Evolutionary conservation across 2,888 invertebrate species (phyloP), one percentile per base, ranked within the genome.

Genomic region (Quadroppia sp.): DNA sequence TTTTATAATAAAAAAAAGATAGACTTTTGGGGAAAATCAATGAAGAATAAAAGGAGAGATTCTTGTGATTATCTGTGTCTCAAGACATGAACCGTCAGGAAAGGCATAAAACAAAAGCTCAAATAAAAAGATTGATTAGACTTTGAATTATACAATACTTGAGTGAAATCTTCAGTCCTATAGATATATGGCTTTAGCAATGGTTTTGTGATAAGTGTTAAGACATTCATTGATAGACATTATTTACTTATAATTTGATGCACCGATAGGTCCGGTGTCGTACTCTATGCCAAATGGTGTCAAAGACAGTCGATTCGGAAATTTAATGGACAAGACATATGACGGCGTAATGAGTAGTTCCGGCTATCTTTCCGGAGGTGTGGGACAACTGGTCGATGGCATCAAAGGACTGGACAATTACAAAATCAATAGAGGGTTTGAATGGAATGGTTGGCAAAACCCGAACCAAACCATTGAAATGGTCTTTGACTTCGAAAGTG

Each of bases 231-330:
- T 53, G n/a, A 53, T 53, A 53, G 53, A 11, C 30, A 59, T 28
- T 59, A 59, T 20, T 59, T 1, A 30, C 13, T 13, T 15, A 30
- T 59, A 30, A 59, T 28, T 30, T 59, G 59, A 28, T 59, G 59
- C 15, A 30, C 15, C 9, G 9, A 17, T 64, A 64, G 73, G 73
- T 28, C 87, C 94, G 74, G 86, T 91, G 32, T 88, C 91, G 76
- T 95, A 94, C 84, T 88, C 90, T 69, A 91, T 93, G 89, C 90
- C 91, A 23, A 91, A 92, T 82, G 94, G 94, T 20, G 90, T 92
- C 84, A 88, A 89, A 80, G 86, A 90, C 40, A 90, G 90, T 78
- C 87, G 88, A 78, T 89, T 88, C 70, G 87, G 91, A 83, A 91
- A 92, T 81, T 88, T 94, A 78, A 89, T 88, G 77, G 94, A 94